Percentiles rank a stretch among this genome's conserved stretches.
These are phyloP conservation scores for Diarsia dahlii DNA, from an alignment of 2,888 invertebrate genomes.

Conservation along the genomic window DNA sequence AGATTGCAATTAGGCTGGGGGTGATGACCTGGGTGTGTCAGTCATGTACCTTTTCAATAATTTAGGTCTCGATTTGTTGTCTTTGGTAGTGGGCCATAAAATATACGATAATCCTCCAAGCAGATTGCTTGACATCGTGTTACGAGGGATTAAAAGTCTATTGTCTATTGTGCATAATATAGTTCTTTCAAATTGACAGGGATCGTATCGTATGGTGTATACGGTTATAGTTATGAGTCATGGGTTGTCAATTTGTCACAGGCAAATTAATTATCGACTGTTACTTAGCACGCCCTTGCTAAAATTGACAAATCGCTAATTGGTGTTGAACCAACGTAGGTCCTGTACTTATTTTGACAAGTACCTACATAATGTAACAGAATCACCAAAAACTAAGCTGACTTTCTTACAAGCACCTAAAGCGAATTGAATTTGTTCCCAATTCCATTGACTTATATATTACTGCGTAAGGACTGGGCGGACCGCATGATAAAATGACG, in stretches of 20 bases:
- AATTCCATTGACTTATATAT: too few relatives aligned
- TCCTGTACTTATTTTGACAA: background rate
- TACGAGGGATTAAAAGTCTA: background rate
- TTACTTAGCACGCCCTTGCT: background rate
- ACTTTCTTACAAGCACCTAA: background rate
- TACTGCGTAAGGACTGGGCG: too few relatives aligned
- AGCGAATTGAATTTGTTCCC: background rate
- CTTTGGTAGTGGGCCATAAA: background rate
- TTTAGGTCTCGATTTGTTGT: background rate
- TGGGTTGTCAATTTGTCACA: background rate
- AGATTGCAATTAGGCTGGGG: slow-evolving; percentile 16
- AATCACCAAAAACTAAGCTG: background rate
- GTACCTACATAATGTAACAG: background rate
- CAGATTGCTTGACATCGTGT: background rate
- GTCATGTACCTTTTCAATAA: background rate
- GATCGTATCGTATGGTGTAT: background rate
- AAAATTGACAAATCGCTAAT: background rate
- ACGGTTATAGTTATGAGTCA: background rate
- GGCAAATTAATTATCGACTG: slow-evolving; percentile 4
- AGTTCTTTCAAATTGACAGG: background rate
- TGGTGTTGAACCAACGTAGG: background rate
- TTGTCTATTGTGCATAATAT: too few relatives aligned
- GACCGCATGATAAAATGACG: too few relatives aligned
- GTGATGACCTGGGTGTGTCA: slow-evolving; percentile 29
- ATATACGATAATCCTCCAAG: background rate